Percentiles rank a stretch among this genome's conserved stretches.
These are phyloP conservation scores for Microdon myrmicae DNA, from an alignment of 2,888 invertebrate genomes.

Conservation along the genomic window DNA sequence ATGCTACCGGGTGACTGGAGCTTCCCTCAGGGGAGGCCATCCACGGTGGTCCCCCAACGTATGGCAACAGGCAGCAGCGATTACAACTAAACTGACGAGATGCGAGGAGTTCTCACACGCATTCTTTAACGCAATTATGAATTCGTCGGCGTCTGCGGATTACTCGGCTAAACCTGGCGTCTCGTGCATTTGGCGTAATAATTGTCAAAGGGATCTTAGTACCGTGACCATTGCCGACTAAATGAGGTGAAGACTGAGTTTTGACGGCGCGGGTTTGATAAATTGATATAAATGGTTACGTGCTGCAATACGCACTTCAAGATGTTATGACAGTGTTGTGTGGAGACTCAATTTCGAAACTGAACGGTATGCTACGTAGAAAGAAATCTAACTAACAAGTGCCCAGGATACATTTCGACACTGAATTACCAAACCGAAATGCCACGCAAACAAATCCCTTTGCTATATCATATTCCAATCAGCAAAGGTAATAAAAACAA, in stretches of 20 bases:
- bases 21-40: conserved; percentile 10
- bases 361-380: background rate
- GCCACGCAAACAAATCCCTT: conserved; percentile 38
- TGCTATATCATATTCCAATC: conserved; percentile 65
- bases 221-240: conserved; percentile 22
- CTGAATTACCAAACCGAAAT: conserved; percentile 27
- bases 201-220: conserved; percentile 41
- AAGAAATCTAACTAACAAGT: background rate
- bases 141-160: conserved; percentile 33
- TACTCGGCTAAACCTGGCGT: conserved; percentile 35
- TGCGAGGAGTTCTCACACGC: conserved; percentile 44
- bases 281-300: conserved; percentile 12
- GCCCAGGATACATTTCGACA: conserved; percentile 5
- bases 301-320: no score
- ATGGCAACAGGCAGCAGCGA: conserved; percentile 16
- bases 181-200: conserved; percentile 30
- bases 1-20: conserved; percentile 20
- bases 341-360: no score
- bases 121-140: conserved; percentile 37
- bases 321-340: conserved; percentile 11
- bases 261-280: conserved; percentile 28
- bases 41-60: conserved; percentile 36
- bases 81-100: conserved; percentile 4
- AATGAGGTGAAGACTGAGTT: conserved; percentile 23
- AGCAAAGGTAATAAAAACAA: conserved; percentile 64